Evolutionary conservation across 1,140 invertebrate genomes (phyloP), one percentile per base, ranked within the genome.

Genomic region (Augochlora pura): DNA sequence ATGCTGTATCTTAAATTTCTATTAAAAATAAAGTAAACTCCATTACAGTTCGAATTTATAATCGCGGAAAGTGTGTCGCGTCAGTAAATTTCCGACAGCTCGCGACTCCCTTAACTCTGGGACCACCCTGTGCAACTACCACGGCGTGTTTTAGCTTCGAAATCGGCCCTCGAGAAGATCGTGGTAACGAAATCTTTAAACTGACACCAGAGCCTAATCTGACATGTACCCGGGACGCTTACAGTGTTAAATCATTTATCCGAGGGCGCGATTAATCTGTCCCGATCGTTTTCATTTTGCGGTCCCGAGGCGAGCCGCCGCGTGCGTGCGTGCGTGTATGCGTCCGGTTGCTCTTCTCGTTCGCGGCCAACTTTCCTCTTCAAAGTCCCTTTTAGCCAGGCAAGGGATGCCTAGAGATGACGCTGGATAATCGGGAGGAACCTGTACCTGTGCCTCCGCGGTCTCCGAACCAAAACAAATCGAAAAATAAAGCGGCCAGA

Each of bases 201-300:
- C 5, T 54, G 68, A 16, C 46, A 32, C 3, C 7, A 16, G 27
- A 54, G 7, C 8, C 8, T 75, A 57, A 54, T 54, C 60, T 25
- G 76, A 72, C 46, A 39, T 39, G 39, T 42, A 23, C 39, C 14
- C 23, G 5, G 49, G 12, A 25, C 21, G 59, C 18, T 72, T 54
- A 52, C 23, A 42, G 1, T 5, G 18, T 63, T 63, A 23, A 65
- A 77, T 71, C 59, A 32, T 63, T 52, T 46, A 63, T 77, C 27
- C 57, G 10, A 69, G 2, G 39, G 14, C 1, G 18, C 66, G 66
- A 77, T 77, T 77, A 77, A 77, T 64, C 59, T 38, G 2, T 38
- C 25, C 25, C 60, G 46, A 77, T 64, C 76, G 38, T 71, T 39
- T 71, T 9, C 67, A 71, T 63, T 63, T 71, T 42, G 16, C 18